Evolutionary conservation across 2,888 invertebrate species (phyloP), one percentile per base, ranked within the genome.

Genomic region (Bombylius major): DNA sequence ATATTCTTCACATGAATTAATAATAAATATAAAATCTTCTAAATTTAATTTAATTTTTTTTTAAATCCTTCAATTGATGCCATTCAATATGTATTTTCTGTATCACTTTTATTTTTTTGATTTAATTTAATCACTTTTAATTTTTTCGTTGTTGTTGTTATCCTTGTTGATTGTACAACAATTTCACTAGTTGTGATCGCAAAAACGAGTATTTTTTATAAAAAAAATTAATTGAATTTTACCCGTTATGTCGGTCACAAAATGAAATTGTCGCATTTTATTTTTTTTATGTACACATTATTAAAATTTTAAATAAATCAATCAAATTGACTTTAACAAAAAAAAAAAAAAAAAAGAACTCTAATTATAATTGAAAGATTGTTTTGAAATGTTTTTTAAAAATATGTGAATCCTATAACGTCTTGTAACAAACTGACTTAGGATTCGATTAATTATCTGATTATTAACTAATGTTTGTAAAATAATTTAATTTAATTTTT

Each of bases 221-320:
- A 23, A 33, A 44, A 51, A 57, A 54, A 52, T 47, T 33, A 53
- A 36, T 55, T 59, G 56, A 56, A 53, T 54, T 39, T 56, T 73
- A 74, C 73, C 73, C 73, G 74, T 74, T 74, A 74, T 74, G 73
- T 74, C 73, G 73, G 73, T 74, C 74, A 74, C 73, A 74, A 74
- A 74, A 68, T 66, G 70, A 72, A 74, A 72, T 68, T 66, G 67
- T 67, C 65, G 70, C 56, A 47, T 48, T 23, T 32, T 36, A 32
- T 49, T 49, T 49, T 50, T n/a, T 33, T n/a, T 34, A 2, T 23
- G 3, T 23, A n/a, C n/a, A n/a, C n/a, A 23, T 23, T 23, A 23
- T 23, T 23, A 23, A 23, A 23, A 23, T 23, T 23, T 23, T 3
- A 23, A 23, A 23, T 23, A 2, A 23, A 23, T 23, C 23, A 23